These are phyloP conservation scores for Cossypha caffra DNA, from an alignment of 2,797 vertebrate species.

Conservation along the genomic window DNA sequence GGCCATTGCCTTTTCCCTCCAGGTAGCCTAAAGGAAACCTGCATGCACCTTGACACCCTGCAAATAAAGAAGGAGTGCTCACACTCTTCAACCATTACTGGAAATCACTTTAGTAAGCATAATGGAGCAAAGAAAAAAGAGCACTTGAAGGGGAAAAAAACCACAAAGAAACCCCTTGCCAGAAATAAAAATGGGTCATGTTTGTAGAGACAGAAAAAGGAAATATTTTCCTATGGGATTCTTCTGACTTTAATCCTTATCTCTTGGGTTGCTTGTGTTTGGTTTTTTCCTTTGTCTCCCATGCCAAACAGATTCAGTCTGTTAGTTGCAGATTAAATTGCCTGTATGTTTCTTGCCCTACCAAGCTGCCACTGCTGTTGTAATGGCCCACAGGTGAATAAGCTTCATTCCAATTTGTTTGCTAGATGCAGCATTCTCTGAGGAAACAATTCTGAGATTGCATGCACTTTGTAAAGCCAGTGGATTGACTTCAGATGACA, in stretches of 20 bases:
- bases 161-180: neutral
- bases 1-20: conserved; percentile 30
- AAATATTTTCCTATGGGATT: neutral
- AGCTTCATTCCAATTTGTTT: conserved; percentile 23
- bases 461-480: neutral
- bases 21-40: conserved; percentile 41
- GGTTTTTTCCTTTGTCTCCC: neutral
- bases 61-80: neutral
- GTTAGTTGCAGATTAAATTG: conserved; percentile 26
- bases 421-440: neutral
- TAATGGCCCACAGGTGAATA: conserved; percentile 36
- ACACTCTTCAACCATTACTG: neutral
- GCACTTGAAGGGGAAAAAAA: neutral
- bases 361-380: neutral
- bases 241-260: neutral
- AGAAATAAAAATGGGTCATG: neutral
- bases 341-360: neutral
- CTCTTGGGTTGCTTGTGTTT: neutral
- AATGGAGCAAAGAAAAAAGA: neutral
- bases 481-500: conserved; percentile 22
- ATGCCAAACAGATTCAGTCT: neutral
- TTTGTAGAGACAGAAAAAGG: neutral
- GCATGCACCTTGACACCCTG: neutral
- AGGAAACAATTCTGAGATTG: conserved; percentile 17
- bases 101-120: neutral